Evolutionary conservation across 2,113 vertebrate genomes (phyloP).

Genomic region (Talpa occidentalis): DNA sequence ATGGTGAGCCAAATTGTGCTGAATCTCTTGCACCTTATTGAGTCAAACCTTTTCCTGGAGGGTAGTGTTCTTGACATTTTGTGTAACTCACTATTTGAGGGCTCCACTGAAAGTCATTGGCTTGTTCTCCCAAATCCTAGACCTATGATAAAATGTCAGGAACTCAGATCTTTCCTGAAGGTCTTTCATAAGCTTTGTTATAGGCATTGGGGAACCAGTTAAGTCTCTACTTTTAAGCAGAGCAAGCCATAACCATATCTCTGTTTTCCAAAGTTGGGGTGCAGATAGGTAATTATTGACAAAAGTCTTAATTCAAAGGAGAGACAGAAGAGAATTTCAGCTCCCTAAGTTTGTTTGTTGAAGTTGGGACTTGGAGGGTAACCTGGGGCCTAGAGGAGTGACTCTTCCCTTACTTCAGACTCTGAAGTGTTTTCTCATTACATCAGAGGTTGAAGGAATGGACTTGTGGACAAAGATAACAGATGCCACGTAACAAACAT

Average conservation of each 20-base stretch:
- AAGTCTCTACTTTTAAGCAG: constrained; percentile 4
- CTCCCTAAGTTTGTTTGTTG: not conserved
- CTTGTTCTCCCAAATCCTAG: not conserved
- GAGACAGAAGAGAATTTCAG: not conserved
- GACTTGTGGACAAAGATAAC: not conserved
- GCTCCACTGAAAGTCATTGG: not conserved
- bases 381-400: not conserved
- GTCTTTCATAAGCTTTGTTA: not conserved
- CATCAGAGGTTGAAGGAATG: not conserved
- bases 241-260: not conserved
- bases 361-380: not conserved
- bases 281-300: not conserved
- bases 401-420: not conserved
- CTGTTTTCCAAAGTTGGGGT: not conserved
- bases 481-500: not conserved
- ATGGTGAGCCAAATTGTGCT: not conserved
- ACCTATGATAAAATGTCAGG: not conserved
- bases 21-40: not conserved
- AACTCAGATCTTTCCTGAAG: constrained; percentile 10
- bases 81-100: not conserved
- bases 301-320: not conserved
- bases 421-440: not conserved
- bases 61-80: not conserved
- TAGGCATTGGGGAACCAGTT: not conserved
- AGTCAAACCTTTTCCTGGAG: not conserved